Percentiles rank a stretch among this genome's conserved stretches.
These are phyloP conservation scores for Ametastegia equiseti DNA, from an alignment of 2,888 invertebrate species.

Conservation along the genomic window DNA sequence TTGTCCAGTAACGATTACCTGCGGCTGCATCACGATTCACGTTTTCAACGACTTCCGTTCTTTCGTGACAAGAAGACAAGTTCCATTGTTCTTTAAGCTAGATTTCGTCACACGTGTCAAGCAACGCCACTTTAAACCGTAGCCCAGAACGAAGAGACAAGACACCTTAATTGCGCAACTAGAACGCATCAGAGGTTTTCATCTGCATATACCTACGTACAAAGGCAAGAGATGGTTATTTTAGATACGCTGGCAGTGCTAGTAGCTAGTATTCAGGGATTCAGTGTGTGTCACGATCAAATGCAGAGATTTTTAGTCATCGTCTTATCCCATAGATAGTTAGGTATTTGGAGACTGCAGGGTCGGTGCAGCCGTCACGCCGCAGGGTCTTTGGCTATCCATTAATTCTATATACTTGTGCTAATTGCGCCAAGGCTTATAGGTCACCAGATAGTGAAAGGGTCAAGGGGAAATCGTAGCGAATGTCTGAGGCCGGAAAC, in stretches of 20 bases:
- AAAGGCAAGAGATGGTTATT: not conserved
- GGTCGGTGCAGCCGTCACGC: not conserved
- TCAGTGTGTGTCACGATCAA: not conserved
- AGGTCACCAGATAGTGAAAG: not conserved
- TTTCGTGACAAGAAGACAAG: not conserved
- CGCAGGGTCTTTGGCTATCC: not conserved
- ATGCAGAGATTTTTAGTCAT: not conserved
- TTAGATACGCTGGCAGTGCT: not conserved
- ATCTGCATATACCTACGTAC: not conserved
- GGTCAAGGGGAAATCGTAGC: not conserved
- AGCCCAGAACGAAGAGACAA: not conserved
- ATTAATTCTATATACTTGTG: not conserved
- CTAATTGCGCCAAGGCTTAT: slow-evolving; percentile 3
- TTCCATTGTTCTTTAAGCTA: slow-evolving; percentile 4
- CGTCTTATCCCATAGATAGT: slow-evolving; percentile 13
- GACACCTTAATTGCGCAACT: slow-evolving; percentile 34
- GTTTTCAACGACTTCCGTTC: slow-evolving; percentile 1
- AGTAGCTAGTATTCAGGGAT: not conserved
- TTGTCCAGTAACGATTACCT: slow-evolving; percentile 15
- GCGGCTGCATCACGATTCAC: not conserved
- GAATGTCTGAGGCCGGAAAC: not conserved
- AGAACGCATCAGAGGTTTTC: slow-evolving; percentile 25
- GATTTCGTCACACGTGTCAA: slow-evolving; percentile 20
- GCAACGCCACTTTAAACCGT: not conserved
- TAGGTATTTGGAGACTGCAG: not conserved